Percentiles rank a stretch among this genome's conserved stretches.
These are phyloP conservation scores for Pavo muticus DNA, from an alignment of 2,113 vertebrate species.

Conservation along the genomic window DNA sequence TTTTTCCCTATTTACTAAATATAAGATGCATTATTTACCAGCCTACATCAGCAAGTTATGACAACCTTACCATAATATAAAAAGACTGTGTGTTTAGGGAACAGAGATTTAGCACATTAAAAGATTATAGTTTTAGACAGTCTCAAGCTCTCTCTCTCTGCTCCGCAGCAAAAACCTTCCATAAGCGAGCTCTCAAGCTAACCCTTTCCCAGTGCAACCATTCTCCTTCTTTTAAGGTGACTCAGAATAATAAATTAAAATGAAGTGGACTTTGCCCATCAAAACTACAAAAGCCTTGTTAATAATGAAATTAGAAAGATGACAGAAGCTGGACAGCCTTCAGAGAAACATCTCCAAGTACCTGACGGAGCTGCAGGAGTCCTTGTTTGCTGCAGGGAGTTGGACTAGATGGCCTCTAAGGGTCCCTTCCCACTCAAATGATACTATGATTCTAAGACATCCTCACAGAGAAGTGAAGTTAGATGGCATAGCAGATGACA, in stretches of 20 bases:
- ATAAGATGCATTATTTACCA: constrained; percentile 36
- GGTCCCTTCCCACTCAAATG: no score
- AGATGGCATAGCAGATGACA: not conserved
- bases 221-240: not conserved
- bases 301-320: not conserved
- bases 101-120: constrained; percentile 24
- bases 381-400: no score
- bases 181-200: not conserved
- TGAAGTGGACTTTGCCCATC: not conserved
- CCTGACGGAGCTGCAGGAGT: no score
- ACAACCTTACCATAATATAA: constrained; percentile 18
- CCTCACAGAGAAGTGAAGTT: not conserved
- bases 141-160: not conserved
- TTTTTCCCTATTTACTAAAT: not conserved
- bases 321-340: not conserved
- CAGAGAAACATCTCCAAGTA: not conserved
- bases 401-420: no score
- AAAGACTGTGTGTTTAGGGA: constrained; percentile 11
- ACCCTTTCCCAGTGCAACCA: not conserved
- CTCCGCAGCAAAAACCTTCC: constrained; percentile 21
- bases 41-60: constrained; percentile 24
- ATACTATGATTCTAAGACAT: not conserved
- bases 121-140: constrained; percentile 35
- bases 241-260: not conserved
- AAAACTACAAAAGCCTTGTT: not conserved